These are phyloP conservation scores for Cylindroiulus punctatus DNA, from an alignment of 2,888 invertebrate species.

Conservation along the genomic window DNA sequence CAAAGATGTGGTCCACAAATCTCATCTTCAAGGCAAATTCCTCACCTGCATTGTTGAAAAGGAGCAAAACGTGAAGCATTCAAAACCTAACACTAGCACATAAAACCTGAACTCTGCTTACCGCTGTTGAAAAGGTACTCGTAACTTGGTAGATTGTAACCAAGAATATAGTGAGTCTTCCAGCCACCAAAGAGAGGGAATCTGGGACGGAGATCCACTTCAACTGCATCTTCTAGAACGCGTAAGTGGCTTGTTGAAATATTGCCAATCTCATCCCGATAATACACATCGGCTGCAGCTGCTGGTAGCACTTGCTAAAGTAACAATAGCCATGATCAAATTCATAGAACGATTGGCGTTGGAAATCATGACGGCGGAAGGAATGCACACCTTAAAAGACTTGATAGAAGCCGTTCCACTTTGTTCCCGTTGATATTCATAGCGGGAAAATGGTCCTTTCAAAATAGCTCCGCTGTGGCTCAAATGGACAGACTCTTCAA, in stretches of 20 bases:
- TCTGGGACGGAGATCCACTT: constrained; percentile 93
- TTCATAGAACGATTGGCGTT: not conserved
- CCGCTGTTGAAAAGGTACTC: constrained; percentile 89
- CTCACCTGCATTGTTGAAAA: constrained; percentile 65
- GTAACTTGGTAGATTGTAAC: constrained; percentile 97
- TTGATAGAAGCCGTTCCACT: constrained; percentile 89
- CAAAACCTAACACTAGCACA: not conserved
- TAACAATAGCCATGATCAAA: not conserved
- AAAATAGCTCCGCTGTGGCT: constrained; percentile 91
- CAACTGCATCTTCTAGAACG: constrained; percentile 88
- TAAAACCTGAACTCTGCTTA: constrained; percentile 55
- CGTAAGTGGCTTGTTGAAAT: constrained; percentile 97
- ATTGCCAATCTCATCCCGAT: constrained; percentile 97
- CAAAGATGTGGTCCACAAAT: constrained; percentile 94
- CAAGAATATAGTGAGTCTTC: constrained; percentile 96
- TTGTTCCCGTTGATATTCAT: constrained; percentile 95
- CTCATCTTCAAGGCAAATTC: constrained; percentile 90
- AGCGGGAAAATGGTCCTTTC: constrained; percentile 91
- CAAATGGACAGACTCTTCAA: constrained; percentile 93
- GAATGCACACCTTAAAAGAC: constrained; percentile 78
- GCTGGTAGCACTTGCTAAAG: constrained; percentile 74
- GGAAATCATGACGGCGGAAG: not conserved
- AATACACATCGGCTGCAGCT: constrained; percentile 94
- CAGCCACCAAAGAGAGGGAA: constrained; percentile 99
- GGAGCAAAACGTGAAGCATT: not conserved